phyloP scores from a whole-genome alignment of 1,140 invertebrate species.

The Magallana gigas region DNA sequence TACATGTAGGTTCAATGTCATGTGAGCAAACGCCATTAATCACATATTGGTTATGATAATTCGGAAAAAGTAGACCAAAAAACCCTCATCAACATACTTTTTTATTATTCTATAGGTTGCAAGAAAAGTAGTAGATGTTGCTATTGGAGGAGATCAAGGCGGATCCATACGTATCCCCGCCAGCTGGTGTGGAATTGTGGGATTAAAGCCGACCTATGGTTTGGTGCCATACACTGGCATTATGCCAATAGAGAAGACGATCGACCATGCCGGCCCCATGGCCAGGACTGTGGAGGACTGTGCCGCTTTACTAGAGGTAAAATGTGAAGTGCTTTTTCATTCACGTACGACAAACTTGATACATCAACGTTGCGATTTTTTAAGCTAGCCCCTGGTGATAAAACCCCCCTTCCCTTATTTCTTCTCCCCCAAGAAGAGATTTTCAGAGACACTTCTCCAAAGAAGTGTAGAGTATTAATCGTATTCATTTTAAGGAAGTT shows the following conservation, averaged over 20 bases:
- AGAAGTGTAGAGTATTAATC: too few species aligned
- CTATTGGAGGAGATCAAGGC: conserved; percentile 73
- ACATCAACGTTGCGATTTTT: too few species aligned
- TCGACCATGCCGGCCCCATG: conserved; percentile 75
- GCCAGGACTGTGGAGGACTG: conserved; percentile 70
- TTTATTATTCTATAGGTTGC: conserved; percentile 54
- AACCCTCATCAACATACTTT: too few species aligned
- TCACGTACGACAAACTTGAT: background rate
- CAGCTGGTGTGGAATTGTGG: conserved; percentile 73
- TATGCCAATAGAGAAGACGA: conserved; percentile 60
- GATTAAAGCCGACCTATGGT: conserved; percentile 77
- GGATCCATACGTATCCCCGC: conserved; percentile 76
- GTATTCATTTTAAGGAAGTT: too few species aligned
- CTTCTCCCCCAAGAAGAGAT: too few species aligned
- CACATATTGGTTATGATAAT: too few species aligned
- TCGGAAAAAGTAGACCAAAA: too few species aligned
- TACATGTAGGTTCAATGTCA: too few species aligned
- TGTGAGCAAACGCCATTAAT: too few species aligned
- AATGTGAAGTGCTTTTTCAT: background rate
- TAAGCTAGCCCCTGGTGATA: too few species aligned
- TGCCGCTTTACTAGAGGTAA: conserved; percentile 72
- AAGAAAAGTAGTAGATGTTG: conserved; percentile 68
- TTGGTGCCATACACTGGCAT: conserved; percentile 74
- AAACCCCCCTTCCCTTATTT: too few species aligned
- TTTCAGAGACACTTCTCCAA: too few species aligned